Percentiles rank a stretch among this genome's conserved stretches.
phyloP scores from a whole-genome alignment of 2,888 invertebrate species.

The Lacanobia oleracea region DNA sequence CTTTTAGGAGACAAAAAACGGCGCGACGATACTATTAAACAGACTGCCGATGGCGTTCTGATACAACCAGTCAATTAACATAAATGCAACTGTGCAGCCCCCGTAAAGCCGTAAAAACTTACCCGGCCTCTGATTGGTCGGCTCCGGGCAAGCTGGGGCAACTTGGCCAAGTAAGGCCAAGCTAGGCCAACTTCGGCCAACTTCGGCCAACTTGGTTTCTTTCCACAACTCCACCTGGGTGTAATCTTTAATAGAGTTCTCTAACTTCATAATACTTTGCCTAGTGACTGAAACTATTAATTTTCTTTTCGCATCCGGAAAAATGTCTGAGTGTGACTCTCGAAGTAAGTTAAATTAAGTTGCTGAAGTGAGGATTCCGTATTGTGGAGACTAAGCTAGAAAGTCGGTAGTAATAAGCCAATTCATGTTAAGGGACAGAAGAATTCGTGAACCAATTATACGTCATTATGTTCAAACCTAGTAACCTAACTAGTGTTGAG shows the following conservation, averaged over 20 bases:
- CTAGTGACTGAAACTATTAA: conserved; percentile 79
- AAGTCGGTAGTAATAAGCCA: conserved; percentile 34
- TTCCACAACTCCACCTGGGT: conserved; percentile 66
- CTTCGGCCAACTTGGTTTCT: conserved; percentile 62
- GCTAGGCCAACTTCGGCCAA: conserved; percentile 51
- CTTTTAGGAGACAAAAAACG: conserved; percentile 47
- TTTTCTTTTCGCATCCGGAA: conserved; percentile 78
- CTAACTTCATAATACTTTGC: conserved; percentile 78
- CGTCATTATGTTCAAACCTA: neutral
- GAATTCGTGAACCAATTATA: neutral
- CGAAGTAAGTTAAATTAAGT: conserved; percentile 66
- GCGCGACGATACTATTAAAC: conserved; percentile 37
- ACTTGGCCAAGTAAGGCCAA: conserved; percentile 44
- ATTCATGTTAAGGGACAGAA: neutral
- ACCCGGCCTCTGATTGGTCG: conserved; percentile 63
- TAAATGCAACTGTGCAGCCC: conserved; percentile 44
- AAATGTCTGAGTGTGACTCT: conserved; percentile 73
- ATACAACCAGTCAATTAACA: conserved; percentile 53
- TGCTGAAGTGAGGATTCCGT: conserved; percentile 62
- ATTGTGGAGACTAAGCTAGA: conserved; percentile 39
- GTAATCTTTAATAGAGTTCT: conserved; percentile 80
- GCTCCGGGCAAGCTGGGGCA: conserved; percentile 40
- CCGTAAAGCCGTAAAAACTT: conserved; percentile 46
- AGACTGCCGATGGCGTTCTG: conserved; percentile 23
- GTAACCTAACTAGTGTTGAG: no score